Conservation (phyloP, 1,140 invertebrate genomes). For the Drosophila yakuba region DNA sequence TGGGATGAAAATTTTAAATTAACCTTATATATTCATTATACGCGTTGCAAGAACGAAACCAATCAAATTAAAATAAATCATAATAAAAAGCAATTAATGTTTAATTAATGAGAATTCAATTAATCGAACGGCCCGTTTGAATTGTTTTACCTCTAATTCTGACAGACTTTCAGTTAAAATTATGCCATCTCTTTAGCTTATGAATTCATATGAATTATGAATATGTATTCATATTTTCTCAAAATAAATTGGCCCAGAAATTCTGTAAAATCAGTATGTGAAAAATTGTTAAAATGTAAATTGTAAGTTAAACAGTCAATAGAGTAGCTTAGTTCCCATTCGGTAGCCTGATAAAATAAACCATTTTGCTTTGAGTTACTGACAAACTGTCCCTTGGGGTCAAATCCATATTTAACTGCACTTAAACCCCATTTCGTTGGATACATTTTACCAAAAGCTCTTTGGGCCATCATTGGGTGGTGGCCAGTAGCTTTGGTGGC, state of each 20-base stretch:
- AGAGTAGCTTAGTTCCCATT: background rate
- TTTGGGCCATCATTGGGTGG: constrained; percentile 2
- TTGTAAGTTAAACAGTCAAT: too few relatives aligned
- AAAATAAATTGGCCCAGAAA: background rate
- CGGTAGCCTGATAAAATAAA: background rate
- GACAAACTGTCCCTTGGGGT: background rate
- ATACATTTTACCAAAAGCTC: constrained; percentile 27
- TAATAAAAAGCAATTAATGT: constrained; percentile 11
- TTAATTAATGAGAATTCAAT: constrained; percentile 52
- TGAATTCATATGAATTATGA: too few relatives aligned
- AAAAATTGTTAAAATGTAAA: too few relatives aligned
- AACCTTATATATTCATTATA: constrained; percentile 31
- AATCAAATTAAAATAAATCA: constrained; percentile 49
- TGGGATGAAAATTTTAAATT: constrained; percentile 30
- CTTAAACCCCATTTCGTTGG: constrained; percentile 8
- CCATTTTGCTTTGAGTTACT: constrained; percentile 5
- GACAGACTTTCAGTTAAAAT: too few relatives aligned
- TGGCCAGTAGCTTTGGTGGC: constrained; percentile 1
- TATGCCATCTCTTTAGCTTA: too few relatives aligned
- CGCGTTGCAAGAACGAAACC: constrained; percentile 11
- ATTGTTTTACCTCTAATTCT: background rate
- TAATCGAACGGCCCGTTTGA: constrained; percentile 39
- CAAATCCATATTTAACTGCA: constrained; percentile 16
- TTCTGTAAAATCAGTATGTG: background rate
- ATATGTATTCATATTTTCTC: background rate